Percentiles rank a stretch among this genome's conserved stretches.
Evolutionary conservation across 2,797 vertebrate species (phyloP).

Genomic region (Anniella stebbinsi): DNA sequence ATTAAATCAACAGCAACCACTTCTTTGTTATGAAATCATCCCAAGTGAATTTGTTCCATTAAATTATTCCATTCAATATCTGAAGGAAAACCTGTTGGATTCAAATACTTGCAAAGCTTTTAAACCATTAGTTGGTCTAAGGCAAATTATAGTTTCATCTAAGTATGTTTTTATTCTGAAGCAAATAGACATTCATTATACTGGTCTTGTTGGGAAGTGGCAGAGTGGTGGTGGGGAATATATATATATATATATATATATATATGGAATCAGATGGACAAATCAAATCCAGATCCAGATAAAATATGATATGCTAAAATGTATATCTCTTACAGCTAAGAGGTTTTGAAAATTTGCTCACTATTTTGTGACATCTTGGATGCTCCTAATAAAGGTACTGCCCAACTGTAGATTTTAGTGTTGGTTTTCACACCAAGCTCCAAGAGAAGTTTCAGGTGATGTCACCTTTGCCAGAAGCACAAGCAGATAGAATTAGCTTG

Average conservation of each 20-base stretch:
- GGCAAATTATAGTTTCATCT: background rate
- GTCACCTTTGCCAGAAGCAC: no score
- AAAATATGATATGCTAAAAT: background rate
- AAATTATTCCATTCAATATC: background rate
- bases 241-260: no score
- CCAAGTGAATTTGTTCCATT: background rate
- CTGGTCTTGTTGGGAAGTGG: background rate
- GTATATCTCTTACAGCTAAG: background rate
- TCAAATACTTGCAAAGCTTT: background rate
- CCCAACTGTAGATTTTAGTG: no score
- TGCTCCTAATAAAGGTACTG: no score
- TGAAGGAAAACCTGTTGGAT: background rate
- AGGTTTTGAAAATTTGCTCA: no score
- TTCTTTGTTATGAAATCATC: constrained; percentile 1
- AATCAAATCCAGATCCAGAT: background rate
- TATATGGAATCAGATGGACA: background rate
- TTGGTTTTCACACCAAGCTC: no score
- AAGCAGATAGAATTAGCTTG: no score
- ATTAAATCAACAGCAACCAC: background rate
- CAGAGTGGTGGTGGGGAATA: background rate
- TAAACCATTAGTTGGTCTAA: background rate
- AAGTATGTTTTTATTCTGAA: background rate
- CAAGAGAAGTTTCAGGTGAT: no score
- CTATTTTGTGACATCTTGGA: no score
- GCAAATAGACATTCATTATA: background rate